Conservation (phyloP, 2,888 invertebrate genomes). For the Eurytoma adleriae region DNA sequence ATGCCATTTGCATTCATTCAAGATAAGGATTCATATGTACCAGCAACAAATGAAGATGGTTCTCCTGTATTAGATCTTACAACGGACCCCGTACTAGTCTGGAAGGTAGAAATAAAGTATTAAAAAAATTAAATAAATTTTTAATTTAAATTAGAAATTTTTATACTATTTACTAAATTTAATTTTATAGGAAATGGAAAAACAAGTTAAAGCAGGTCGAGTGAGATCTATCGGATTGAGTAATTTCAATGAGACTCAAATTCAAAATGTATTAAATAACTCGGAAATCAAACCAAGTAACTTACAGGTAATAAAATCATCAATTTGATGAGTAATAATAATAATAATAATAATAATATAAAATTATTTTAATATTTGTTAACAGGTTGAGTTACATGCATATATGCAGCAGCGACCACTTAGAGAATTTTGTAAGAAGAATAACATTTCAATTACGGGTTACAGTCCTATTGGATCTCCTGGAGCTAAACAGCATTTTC, state of each 20-base stretch:
- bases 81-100: slow-evolving; percentile 83
- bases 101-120: slow-evolving; percentile 79
- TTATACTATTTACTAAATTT: neutral
- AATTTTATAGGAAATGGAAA: slow-evolving; percentile 83
- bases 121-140: slow-evolving; percentile 24
- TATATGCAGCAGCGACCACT: slow-evolving; percentile 85
- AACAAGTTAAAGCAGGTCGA: slow-evolving; percentile 81
- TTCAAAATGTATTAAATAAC: slow-evolving; percentile 80
- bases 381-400: slow-evolving; percentile 84
- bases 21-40: slow-evolving; percentile 78
- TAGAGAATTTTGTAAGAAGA: slow-evolving; percentile 80
- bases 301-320: slow-evolving; percentile 76
- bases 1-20: slow-evolving; percentile 84
- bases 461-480: slow-evolving; percentile 85
- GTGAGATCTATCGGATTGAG: slow-evolving; percentile 87
- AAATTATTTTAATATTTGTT: slow-evolving; percentile 8
- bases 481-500: slow-evolving; percentile 78
- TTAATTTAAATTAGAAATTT: neutral
- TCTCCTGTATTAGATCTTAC: slow-evolving; percentile 80
- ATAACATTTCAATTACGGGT: slow-evolving; percentile 83
- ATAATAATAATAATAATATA: neutral
- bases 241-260: slow-evolving; percentile 86
- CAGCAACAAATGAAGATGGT: slow-evolving; percentile 79
- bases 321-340: slow-evolving; percentile 8
- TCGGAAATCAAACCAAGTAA: slow-evolving; percentile 84